Percentiles rank a stretch among this genome's conserved stretches.
phyloP scores from a whole-genome alignment of 2,797 vertebrate species.

The Gobionotothen gibberifrons region DNA sequence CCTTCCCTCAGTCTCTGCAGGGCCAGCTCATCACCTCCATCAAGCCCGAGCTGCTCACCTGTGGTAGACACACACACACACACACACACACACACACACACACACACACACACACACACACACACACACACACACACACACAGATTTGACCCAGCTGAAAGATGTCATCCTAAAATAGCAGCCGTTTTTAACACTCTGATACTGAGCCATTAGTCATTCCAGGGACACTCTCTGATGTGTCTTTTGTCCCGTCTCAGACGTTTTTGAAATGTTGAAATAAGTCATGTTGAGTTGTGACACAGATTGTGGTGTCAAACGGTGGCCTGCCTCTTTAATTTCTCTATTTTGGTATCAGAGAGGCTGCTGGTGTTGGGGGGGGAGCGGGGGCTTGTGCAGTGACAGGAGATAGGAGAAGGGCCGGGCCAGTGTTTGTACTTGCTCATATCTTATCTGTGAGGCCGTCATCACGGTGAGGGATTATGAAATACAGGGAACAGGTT shows the following conservation, averaged over 20 bases:
- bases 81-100: background rate
- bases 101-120: conserved; percentile 32
- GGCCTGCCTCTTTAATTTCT: conserved; percentile 61
- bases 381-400: conserved; percentile 68
- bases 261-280: conserved; percentile 30
- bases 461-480: conserved; percentile 66
- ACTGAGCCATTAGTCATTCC: background rate
- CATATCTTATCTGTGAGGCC: conserved; percentile 77
- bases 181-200: background rate
- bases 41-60: conserved; percentile 90
- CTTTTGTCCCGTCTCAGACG: conserved; percentile 12
- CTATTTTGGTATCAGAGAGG: conserved; percentile 54
- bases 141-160: background rate
- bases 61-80: conserved; percentile 84
- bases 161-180: background rate
- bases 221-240: background rate
- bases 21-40: conserved; percentile 88
- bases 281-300: conserved; percentile 17
- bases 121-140: background rate
- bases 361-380: conserved; percentile 61
- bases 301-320: conserved; percentile 19
- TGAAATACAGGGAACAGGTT: conserved; percentile 60
- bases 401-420: conserved; percentile 64
- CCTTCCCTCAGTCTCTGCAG: conserved; percentile 92
- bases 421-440: conserved; percentile 75